Evolutionary conservation across 2,888 invertebrate species (phyloP), one percentile per base, ranked within the genome.

Genomic region (Noctua pronuba): DNA sequence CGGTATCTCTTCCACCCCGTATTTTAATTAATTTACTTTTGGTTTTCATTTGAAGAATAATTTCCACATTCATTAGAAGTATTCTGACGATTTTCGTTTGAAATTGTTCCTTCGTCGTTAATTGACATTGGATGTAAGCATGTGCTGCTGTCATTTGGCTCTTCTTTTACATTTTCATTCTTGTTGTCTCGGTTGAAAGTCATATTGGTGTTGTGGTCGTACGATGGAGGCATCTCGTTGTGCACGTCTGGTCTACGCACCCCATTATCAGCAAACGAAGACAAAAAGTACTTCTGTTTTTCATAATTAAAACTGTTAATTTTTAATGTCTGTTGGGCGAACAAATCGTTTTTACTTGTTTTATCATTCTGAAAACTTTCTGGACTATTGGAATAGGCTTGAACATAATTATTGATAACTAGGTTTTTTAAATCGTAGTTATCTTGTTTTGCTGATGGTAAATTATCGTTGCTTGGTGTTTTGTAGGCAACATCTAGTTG

Each of bases 371-470:
- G 86, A 76, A 88, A 92, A 66, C 88, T 77, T 55, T 90, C 88
- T 77, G 89, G 90, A n/a, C 75, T 71, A 77, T 90, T 87, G 7
- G 91, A 55, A 88, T 89, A 94, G 28, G 86, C 90, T 70, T 91
- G 88, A 55, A 87, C 88, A 80, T 88, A 92, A 84, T 91, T 92
- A 82, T 93, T 91, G 21, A 94, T 94, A 18, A 91, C 92, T 73
- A 94, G 89, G 76, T 94, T 94, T 86, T 94, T 94, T 28, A 94
- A 93, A 64, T 95, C 91, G 81, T 93, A 94, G 69, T 93, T 94
- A 73, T 92, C 91, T 75, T 90, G 88, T 85, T 92, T 93, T 3
- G 66, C 84, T 11, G 84, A 55, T 60, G 84, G 85, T 60, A 83
- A 35, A 46, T 75, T 75, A 35, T 85, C 77, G 6, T 84, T 87